Base-by-base conservation (phyloP, 2,797 vertebrate genomes). In the Anolis apletophallus region DNA sequence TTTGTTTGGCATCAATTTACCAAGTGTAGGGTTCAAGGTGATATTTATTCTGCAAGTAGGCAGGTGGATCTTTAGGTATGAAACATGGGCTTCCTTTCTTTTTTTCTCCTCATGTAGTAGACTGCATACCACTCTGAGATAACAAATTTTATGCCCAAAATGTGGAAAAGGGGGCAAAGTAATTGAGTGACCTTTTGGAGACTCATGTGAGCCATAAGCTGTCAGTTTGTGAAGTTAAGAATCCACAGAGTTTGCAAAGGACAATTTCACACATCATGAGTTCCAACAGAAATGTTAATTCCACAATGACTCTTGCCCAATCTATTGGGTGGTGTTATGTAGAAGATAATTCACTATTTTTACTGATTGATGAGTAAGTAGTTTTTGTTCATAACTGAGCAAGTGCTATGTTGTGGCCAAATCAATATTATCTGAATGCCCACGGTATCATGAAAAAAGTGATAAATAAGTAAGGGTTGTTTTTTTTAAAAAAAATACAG, bases 401-500 rank as follows among this genome's bases (percentile, higher is more conserved):
- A 83, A 59, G 23, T 13, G 50, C 6, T 68, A 84, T 77, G 23
- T 57, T 77, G 61, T 14, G 14, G 61, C 1, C 54, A 32, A 57
- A 59, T 85, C 82, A 75, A 75, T 59, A 89, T 87, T 72, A 72
- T 26, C 72, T 89, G 69, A 69, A 85, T 69, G 36, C 64, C 32
- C 40, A 2, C 13, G 80, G 79, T n/a, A 72, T 79, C 64, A 17
- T 0, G 84, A 78, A 77, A 83, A 64, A 55, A 34, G 40, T 67
- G 46, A 55, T 76, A 85, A 64, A 57, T 88, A 91, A 83, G 34
- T 80, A 79, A 88, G 77, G 36, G n/a, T 73, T 80, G 0, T 36
- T 69, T 91, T 92, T 86, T 88, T 40, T 40, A 40, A 40, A 40
- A 88, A 86, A 75, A 73, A 90, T 82, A 19, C 13, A 91, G 9